Evolutionary conservation across 2,888 invertebrate species (phyloP), one percentile per base, ranked within the genome.

Genomic region (Ophion slaviceki): DNA sequence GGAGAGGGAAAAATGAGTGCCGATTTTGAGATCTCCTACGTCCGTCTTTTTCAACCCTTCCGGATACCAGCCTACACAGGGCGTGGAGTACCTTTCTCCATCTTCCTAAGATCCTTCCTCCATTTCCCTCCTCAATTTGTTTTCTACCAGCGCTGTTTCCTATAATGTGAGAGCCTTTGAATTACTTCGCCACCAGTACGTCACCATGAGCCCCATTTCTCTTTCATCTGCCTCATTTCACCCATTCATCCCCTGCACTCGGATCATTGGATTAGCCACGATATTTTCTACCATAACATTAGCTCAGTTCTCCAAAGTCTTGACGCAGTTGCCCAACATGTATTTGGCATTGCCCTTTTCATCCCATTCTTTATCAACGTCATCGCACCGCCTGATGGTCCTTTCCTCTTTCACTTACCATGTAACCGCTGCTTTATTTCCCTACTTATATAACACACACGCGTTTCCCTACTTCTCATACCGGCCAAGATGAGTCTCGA

Each of bases 31-130:
- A 81, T 72, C 74, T 40, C 74, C 47, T 36, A 79, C 81, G 81
- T 81, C 71, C 76, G 57, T 66, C 62, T 61, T 74, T 36, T 84
- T 85, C 85, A 89, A 89, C 89, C 88, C 89, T 89, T 89, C 83
- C 88, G 87, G 82, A 87, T 87, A 83, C 80, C 76, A 88, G 78
- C 78, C 68, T 85, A 68, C 75, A 47, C 86, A 86, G 85, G 59
- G n/a, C 20, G 59, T 20, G 20, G 90, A 92, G 88, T 86, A 82
- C 84, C 62, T 84, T 84, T 85, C 79, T 82, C 79, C 59, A 20
- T 75, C 62, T 17, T 62, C 59, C 76, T 67, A 11, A 68, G 75
- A 71, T 80, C 79, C 70, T 66, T 78, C 71, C 66, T 53, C 80
- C 61, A 64, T 59, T 72, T 81, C 71, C 57, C 79, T 80, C 32